These are phyloP conservation scores for Drosophila lacteicornis DNA, from an alignment of 1,140 invertebrate species.

Conservation along the genomic window DNA sequence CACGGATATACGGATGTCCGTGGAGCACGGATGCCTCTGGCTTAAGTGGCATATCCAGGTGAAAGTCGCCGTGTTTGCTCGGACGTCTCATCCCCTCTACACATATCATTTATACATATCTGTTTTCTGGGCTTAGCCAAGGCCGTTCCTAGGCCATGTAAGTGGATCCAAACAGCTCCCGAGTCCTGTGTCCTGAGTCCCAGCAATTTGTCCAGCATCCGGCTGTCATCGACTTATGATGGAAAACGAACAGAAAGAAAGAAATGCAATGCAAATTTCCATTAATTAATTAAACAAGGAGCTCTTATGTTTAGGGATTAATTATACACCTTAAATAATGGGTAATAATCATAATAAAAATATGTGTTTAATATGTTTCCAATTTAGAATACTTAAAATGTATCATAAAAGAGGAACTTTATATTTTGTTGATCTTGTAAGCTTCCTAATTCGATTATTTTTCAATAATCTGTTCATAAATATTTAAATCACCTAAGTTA, in stretches of 20 bases:
- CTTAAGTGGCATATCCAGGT: constrained; percentile 20
- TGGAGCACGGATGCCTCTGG: background rate
- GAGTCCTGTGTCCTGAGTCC: background rate
- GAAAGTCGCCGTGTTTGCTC: constrained; percentile 7
- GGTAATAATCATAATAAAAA: background rate
- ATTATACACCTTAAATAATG: background rate
- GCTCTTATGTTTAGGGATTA: too few species aligned
- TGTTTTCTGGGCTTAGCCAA: background rate
- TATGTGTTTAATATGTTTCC: background rate
- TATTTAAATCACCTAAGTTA: background rate
- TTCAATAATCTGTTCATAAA: too few species aligned
- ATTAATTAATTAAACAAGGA: background rate
- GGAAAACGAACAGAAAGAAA: background rate
- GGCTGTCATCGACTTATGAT: background rate
- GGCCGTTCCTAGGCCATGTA: background rate
- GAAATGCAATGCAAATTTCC: background rate
- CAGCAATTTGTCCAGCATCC: constrained; percentile 5
- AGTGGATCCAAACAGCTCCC: background rate
- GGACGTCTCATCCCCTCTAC: background rate
- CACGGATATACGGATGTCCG: constrained; percentile 8
- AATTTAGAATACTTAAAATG: background rate
- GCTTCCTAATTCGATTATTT: too few species aligned
- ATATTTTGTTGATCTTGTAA: background rate
- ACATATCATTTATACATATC: background rate
- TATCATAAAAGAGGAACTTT: background rate